Evolutionary conservation across 2,888 invertebrate species (phyloP).

Genomic region (Lasioglossum malachurum): DNA sequence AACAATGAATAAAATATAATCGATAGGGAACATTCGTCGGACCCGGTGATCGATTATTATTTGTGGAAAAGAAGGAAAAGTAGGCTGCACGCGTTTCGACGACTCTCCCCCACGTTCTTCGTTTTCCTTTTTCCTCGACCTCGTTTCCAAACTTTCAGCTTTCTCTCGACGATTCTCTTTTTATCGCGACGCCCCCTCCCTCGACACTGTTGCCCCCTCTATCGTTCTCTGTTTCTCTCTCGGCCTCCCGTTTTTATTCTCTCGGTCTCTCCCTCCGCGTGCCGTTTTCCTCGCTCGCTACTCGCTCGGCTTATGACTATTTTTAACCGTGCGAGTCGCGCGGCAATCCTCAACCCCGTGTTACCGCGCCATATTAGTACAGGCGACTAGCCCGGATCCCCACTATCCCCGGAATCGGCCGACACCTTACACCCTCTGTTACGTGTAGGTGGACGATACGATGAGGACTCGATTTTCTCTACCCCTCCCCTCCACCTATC

Average conservation of each 20-base stretch:
- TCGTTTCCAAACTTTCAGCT: conserved; percentile 10
- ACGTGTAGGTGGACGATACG: conserved; percentile 61
- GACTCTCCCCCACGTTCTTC: not conserved
- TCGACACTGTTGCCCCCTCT: not conserved
- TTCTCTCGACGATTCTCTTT: conserved; percentile 24
- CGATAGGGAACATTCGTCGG: too few relatives aligned
- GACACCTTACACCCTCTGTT: conserved; percentile 83
- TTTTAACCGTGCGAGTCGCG: conserved; percentile 82
- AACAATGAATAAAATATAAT: not conserved
- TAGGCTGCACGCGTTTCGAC: not conserved
- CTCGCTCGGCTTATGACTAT: conserved; percentile 82
- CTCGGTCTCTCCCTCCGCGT: conserved; percentile 41
- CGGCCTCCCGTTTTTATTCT: conserved; percentile 55
- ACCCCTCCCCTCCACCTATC: not conserved
- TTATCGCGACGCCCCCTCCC: not conserved
- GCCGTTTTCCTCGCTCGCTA: conserved; percentile 72
- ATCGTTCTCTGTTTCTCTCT: conserved; percentile 11
- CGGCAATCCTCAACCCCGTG: conserved; percentile 81
- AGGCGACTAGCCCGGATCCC: conserved; percentile 82
- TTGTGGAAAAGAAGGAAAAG: not conserved
- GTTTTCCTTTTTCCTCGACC: conserved; percentile 2
- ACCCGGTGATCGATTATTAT: not conserved
- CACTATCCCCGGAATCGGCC: conserved; percentile 81
- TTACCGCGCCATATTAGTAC: conserved; percentile 85
- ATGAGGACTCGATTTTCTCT: not conserved